phyloP scores from a whole-genome alignment of 2,888 invertebrate species.

The Hesperia comma region DNA sequence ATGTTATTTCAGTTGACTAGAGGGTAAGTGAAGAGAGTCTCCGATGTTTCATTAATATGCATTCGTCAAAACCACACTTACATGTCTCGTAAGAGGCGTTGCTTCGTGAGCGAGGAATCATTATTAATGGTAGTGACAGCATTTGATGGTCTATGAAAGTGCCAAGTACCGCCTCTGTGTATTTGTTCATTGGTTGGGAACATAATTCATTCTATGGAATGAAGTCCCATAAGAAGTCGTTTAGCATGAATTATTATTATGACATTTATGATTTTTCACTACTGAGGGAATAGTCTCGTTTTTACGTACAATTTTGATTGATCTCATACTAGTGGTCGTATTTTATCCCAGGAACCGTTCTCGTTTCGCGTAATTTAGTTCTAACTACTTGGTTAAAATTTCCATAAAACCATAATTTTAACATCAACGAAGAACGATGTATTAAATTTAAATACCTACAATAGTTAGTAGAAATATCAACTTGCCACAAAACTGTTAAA shows the following conservation, averaged over 20 bases:
- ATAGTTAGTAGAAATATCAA: too few relatives aligned
- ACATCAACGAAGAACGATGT: too few relatives aligned
- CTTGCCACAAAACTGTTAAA: too few relatives aligned
- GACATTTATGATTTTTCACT: background rate
- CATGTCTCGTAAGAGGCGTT: constrained; percentile 58
- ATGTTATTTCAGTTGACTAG: background rate
- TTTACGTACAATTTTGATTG: too few relatives aligned
- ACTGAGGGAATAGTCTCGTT: too few relatives aligned
- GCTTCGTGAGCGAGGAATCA: constrained; percentile 49
- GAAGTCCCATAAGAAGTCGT: background rate
- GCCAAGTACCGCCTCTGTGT: constrained; percentile 53
- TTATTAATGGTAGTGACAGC: constrained; percentile 63
- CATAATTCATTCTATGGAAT: background rate
- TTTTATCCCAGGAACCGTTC: too few relatives aligned
- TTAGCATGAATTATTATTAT: background rate
- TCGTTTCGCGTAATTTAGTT: too few relatives aligned
- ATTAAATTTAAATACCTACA: too few relatives aligned
- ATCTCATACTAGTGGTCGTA: too few relatives aligned
- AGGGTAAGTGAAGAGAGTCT: constrained; percentile 41
- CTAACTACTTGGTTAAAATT: too few relatives aligned
- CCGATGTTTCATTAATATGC: constrained; percentile 53
- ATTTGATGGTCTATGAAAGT: constrained; percentile 51
- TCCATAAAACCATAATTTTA: too few relatives aligned
- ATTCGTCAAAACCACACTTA: constrained; percentile 58
- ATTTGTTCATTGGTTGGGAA: background rate